Base-by-base conservation (phyloP, 2,888 invertebrate genomes). In the Pheosia tremula region DNA sequence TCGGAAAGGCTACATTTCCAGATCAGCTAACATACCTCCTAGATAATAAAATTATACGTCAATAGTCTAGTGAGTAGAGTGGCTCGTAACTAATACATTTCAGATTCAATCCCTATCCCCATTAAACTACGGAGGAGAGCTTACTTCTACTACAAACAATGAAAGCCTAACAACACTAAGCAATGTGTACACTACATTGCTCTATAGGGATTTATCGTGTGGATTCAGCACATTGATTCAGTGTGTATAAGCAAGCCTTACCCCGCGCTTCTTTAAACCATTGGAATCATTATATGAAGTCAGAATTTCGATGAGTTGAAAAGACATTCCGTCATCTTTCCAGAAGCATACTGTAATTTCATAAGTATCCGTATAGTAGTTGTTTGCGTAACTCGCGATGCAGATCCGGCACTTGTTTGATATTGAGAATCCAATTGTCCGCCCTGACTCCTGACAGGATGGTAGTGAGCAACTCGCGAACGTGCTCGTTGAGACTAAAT, bases 401-500 rank as follows among this genome's bases (percentile, higher is more conserved):
- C 70, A 72, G 72, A 69, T 64, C 68, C 72, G 72, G 69, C 69
- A 74, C 75, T 79, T 72, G 75, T 74, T 78, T 77, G 69, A 75
- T 78, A 79, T 77, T 73, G 79, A 80, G 78, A 79, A 75, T 66
- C 73, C 81, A 83, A 84, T 83, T 86, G 84, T 72, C 72, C 77
- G 80, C 82, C 81, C 84, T 83, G 81, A 75, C 78, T 82, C 80
- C 79, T 86, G 81, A 82, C 87, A 85, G 87, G 87, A 89, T 87
- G 85, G 85, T 84, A 81, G 87, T 84, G 83, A 79, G 80, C 82
- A 79, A 79, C 80, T 81, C 81, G 81, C 81, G 78, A 82, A 74
- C 77, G 79, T 79, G 79, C 82, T 79, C 75, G 85, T 83, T 84
- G 84, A 79, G 81, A 83, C 86, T 91, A 91, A 90, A 87, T 91